Conservation (phyloP, 2,113 vertebrate species). For the Coregonus clupeaformis region DNA sequence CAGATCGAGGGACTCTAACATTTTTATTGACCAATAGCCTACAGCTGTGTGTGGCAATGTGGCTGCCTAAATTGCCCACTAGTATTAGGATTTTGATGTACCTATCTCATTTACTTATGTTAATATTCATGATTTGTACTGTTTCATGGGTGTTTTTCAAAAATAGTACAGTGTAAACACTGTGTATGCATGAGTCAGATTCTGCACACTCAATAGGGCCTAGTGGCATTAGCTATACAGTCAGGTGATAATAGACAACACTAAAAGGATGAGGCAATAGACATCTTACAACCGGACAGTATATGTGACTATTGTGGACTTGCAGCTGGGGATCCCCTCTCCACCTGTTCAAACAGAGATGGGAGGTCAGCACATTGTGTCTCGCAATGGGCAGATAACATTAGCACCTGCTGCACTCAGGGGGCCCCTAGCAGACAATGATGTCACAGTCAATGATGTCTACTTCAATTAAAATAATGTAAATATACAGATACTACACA, state of each 20-base stretch:
- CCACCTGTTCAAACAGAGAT: constrained; percentile 67
- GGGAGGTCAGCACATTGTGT: constrained; percentile 44
- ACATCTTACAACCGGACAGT: constrained; percentile 9
- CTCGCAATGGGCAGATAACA: constrained; percentile 52
- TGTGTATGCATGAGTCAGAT: too few species aligned
- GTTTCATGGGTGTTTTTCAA: neutral
- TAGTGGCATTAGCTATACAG: constrained; percentile 23
- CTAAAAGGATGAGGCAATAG: constrained; percentile 19
- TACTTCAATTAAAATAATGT: constrained; percentile 37
- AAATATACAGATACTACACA: constrained; percentile 16
- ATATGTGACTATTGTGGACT: neutral
- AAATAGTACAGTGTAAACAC: neutral
- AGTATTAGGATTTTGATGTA: neutral
- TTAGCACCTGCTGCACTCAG: constrained; percentile 37
- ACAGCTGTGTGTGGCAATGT: neutral
- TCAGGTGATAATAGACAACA: constrained; percentile 2
- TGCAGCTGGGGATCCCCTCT: constrained; percentile 21
- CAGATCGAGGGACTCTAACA: neutral
- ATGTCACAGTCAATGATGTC: constrained; percentile 53
- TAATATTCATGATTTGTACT: too few species aligned
- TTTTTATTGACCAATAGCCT: constrained; percentile 14
- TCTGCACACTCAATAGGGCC: neutral
- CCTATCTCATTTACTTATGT: neutral
- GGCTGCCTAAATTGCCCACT: neutral
- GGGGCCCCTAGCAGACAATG: constrained; percentile 40